Conservation (phyloP, 1,140 invertebrate genomes). For the Caerostris extrusa region DNA sequence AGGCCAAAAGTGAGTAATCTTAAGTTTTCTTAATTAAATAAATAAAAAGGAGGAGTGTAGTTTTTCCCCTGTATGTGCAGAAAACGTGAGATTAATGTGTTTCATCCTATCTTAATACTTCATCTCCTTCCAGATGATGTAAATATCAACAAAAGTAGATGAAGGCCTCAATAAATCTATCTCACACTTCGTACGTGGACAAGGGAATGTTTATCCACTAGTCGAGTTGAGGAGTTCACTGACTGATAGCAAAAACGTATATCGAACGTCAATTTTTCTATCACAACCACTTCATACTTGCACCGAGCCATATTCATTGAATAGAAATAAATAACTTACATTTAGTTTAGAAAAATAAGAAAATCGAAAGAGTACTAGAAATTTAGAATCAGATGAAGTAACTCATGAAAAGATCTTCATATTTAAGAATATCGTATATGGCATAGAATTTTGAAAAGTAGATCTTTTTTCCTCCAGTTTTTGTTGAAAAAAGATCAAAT, state of each 20-base stretch:
- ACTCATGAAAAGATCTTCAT: no score
- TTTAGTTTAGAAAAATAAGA: background rate
- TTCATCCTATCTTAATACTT: background rate
- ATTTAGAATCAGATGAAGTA: no score
- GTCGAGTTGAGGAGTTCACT: constrained; percentile 29
- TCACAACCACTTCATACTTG: background rate
- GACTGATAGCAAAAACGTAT: background rate
- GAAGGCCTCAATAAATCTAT: background rate
- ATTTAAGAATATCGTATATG: no score
- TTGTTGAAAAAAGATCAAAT: no score
- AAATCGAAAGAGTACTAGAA: background rate
- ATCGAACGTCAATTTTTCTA: background rate
- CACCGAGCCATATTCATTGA: background rate
- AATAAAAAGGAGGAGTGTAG: background rate
- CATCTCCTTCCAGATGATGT: background rate
- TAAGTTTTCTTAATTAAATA: background rate
- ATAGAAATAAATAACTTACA: background rate
- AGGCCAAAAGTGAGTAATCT: background rate
- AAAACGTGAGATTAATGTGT: background rate
- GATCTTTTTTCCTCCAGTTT: no score
- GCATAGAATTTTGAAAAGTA: no score
- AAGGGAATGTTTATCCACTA: constrained; percentile 7
- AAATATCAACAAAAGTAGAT: constrained; percentile 32
- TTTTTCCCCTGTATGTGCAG: no score
- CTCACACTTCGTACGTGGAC: background rate